Percentiles rank a stretch among this genome's conserved stretches.
Evolutionary conservation across 2,797 vertebrate species (phyloP).

Genomic region (Dromococcyx pavoninus): DNA sequence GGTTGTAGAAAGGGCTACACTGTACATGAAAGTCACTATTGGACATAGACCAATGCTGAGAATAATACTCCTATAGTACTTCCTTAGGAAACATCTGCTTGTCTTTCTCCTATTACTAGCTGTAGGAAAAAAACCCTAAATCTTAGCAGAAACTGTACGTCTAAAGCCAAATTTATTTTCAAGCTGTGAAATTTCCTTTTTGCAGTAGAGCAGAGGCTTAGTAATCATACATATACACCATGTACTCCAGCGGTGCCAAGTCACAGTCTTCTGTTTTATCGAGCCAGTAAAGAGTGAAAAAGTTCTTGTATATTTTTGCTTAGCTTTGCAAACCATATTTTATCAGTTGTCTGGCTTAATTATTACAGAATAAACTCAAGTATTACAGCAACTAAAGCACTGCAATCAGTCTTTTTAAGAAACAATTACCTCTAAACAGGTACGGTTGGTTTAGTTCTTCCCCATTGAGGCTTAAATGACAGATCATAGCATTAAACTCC

Average conservation of each 20-base stretch:
- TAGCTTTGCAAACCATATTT: neutral
- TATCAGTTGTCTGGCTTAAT: neutral
- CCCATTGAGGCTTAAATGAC: neutral
- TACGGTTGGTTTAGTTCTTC: neutral
- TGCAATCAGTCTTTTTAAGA: neutral
- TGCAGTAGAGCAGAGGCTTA: neutral
- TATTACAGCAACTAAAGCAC: neutral
- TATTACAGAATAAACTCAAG: neutral
- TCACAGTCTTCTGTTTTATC: neutral
- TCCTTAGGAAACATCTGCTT: neutral
- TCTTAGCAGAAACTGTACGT: neutral
- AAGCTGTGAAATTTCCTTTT: neutral
- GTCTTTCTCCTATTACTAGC: neutral
- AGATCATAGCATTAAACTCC: neutral
- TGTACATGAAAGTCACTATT: neutral
- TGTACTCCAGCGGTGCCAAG: neutral
- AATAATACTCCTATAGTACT: neutral
- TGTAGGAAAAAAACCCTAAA: neutral
- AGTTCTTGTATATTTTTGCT: neutral
- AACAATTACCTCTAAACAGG: neutral
- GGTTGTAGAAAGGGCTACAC: neutral
- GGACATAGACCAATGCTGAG: neutral
- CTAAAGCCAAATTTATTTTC: neutral
- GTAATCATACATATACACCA: rapidly evolving
- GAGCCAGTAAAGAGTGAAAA: neutral